phyloP scores from a whole-genome alignment of 2,888 invertebrate species.

The Drosophila gaucha region DNA sequence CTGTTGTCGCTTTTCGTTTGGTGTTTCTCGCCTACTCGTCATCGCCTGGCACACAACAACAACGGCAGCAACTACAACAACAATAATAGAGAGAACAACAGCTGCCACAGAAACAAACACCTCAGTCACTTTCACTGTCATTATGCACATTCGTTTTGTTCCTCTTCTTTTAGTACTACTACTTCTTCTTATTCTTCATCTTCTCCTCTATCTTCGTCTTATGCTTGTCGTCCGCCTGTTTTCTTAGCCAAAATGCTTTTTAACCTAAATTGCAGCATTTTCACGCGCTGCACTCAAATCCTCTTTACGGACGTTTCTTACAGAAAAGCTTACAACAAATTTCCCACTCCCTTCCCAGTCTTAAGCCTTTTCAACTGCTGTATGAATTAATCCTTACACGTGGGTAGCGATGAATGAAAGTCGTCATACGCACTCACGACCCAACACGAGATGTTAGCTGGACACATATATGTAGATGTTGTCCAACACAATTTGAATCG shows the following conservation, averaged over 20 bases:
- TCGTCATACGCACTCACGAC: too few species aligned
- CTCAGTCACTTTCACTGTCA: constrained; percentile 63
- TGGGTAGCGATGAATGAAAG: too few species aligned
- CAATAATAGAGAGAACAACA: constrained; percentile 4
- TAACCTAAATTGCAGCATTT: constrained; percentile 65
- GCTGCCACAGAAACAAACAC: too few species aligned
- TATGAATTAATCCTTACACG: too few species aligned
- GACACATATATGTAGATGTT: too few species aligned
- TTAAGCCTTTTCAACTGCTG: too few species aligned
- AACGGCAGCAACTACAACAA: too few species aligned
- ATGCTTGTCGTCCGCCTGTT: constrained; percentile 20
- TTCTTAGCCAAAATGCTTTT: constrained; percentile 65
- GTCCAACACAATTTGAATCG: too few species aligned
- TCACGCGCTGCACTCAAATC: constrained; percentile 56
- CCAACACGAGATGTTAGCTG: too few species aligned
- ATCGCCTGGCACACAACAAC: constrained; percentile 12
- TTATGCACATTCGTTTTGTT: constrained; percentile 34
- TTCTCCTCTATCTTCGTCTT: neutral
- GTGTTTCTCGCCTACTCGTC: constrained; percentile 28
- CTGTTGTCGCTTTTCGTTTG: constrained; percentile 30
- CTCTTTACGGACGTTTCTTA: constrained; percentile 42
- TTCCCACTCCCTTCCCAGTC: too few species aligned
- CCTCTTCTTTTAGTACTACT: neutral
- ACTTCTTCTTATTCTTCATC: neutral
- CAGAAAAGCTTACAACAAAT: too few species aligned